phyloP scores from a whole-genome alignment of 2,797 vertebrate genomes.

The Galago senegalensis region DNA sequence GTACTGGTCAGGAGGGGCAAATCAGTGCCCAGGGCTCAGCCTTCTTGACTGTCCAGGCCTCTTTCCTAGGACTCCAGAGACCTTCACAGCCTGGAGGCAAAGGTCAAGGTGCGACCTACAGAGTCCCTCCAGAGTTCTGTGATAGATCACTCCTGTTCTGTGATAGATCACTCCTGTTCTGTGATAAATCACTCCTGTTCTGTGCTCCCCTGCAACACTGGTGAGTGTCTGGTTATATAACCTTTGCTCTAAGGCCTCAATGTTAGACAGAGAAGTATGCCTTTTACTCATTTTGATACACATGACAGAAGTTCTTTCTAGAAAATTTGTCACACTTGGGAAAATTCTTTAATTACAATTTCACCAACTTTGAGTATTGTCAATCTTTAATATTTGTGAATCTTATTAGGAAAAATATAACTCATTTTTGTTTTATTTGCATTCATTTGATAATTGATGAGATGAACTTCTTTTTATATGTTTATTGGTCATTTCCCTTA shows the following conservation, averaged over 20 bases:
- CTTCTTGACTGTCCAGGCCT: not conserved
- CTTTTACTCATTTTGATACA: not conserved
- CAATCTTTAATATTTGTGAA: not conserved
- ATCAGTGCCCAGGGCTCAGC: not conserved
- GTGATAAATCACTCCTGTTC: not conserved
- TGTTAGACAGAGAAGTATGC: not conserved
- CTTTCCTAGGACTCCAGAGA: not conserved
- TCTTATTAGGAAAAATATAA: not conserved
- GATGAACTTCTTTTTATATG: not conserved
- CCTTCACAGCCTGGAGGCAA: not conserved
- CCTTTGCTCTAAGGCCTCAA: not conserved
- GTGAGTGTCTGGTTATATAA: not conserved
- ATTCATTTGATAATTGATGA: not conserved
- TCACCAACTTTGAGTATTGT: not conserved
- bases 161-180: not conserved
- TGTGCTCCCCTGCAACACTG: not conserved
- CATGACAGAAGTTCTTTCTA: not conserved
- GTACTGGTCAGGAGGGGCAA: not conserved
- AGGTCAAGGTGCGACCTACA: not conserved
- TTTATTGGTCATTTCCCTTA: not conserved
- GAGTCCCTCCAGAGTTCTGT: not conserved
- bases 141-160: not conserved
- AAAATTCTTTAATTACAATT: constrained; percentile 8
- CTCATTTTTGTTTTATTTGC: not conserved
- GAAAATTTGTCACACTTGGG: not conserved